Base-by-base conservation (phyloP, 1,140 invertebrate species). In the Drosophila pseudoananassae region DNA sequence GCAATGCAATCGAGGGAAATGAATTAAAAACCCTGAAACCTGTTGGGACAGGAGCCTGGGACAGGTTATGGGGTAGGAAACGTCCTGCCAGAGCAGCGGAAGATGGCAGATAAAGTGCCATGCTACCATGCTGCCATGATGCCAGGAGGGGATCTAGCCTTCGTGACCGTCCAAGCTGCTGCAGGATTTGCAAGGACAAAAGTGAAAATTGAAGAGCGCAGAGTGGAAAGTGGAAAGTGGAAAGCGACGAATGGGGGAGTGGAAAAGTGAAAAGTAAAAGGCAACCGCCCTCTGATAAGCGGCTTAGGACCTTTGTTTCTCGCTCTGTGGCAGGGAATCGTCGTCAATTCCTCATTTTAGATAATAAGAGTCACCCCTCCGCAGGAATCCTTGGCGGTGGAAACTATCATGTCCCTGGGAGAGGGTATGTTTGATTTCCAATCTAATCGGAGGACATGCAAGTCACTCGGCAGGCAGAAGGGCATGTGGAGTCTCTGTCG, bases 1-100 rank as follows among this genome's bases (percentile, higher is more conserved):
- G 36, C 59, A 64, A 33, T 65, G 60, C 47, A 68, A 65, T 68
- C 29, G 49, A 53, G 61, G n/a, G 49, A 65, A 54, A 66, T 69
- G 66, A 49, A 56, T 56, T 70, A 70, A 70, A 65, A 36, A 31
- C 6, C 23, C 12, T 50, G 40, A 45, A 45, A 45, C 40, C 40
- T 40, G 38, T n/a, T n/a, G n/a, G 8, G 31, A 31, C 31, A 31
- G 31, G 33, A 4, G 2, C 27, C 8, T 3, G 31, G 33, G 1
- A 3, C 27, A 6, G 52, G 50, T 20, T 14, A 9, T 6, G 36
- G 50, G 38, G 12, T 14, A 15, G 8, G 8, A 31, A 29, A 25
- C 47, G 15, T 46, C 43, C 43, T 46, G 15, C 15, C 40, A 17
- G n/a, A 1, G 2, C 12, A 14, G 14, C 14, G 17, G 47, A 20